Conservation (phyloP, 2,888 invertebrate species). For the Stramonita haemastoma region DNA sequence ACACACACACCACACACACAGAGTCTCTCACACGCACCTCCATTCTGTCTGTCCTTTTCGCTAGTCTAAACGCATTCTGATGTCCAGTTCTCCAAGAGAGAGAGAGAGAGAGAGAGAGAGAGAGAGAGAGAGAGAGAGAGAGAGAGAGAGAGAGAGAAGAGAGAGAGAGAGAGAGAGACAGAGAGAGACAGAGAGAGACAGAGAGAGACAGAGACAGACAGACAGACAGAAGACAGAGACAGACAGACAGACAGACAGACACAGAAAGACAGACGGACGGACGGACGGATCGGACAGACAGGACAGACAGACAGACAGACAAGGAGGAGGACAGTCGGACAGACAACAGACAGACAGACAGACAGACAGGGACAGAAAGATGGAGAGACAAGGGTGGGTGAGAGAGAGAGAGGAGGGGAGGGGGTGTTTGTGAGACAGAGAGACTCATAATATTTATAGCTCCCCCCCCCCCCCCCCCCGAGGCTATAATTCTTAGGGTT, state of each 20-base stretch:
- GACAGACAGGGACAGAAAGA: background rate
- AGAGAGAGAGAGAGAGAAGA: slow-evolving; percentile 16
- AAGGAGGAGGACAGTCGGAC: background rate
- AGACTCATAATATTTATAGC: no score
- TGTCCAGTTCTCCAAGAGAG: no score
- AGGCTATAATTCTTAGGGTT: no score
- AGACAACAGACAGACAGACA: background rate
- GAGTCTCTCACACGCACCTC: no score
- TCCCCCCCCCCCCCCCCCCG: no score
- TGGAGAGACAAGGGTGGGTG: no score
- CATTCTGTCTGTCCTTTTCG: no score
- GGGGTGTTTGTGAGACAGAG: no score
- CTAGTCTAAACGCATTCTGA: no score
- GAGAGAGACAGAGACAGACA: background rate
- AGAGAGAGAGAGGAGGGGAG: background rate
- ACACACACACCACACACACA: no score
- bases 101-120: slow-evolving; percentile 8
- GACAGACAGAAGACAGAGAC: background rate
- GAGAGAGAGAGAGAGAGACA: slow-evolving; percentile 28
- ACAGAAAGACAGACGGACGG: background rate
- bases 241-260: background rate
- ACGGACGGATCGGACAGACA: no score
- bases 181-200: slow-evolving; percentile 29
- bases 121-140: no score
- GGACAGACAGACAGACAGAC: background rate